phyloP scores from a whole-genome alignment of 1,140 invertebrate species.

The Radopholus similis region DNA sequence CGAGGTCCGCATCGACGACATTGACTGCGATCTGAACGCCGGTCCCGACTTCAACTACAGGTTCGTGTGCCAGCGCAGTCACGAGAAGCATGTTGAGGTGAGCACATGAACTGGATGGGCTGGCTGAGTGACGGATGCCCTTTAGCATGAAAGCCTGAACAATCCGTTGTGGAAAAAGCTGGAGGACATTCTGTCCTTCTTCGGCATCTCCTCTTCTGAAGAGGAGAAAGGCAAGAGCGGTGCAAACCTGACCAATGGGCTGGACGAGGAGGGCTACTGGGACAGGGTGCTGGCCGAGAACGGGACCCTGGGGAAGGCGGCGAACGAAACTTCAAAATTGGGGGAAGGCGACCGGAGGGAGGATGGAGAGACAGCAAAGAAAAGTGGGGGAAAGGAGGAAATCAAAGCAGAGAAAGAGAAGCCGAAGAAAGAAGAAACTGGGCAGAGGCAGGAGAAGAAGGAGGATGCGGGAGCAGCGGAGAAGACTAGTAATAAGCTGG shows the following conservation, averaged over 20 bases:
- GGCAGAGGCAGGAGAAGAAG: background rate
- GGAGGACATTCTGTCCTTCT: conserved; percentile 45
- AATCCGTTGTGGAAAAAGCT: conserved; percentile 51
- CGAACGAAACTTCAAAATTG: too few species aligned
- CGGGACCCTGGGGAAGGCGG: background rate
- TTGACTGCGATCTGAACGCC: conserved; percentile 42
- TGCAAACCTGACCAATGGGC: background rate
- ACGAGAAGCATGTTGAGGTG: conserved; percentile 41
- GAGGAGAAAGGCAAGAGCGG: background rate
- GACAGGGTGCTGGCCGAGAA: conserved; percentile 12
- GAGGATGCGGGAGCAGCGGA: too few species aligned
- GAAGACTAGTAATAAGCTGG: too few species aligned
- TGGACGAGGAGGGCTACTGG: conserved; percentile 39
- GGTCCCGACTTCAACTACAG: conserved; percentile 20
- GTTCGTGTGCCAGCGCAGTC: conserved; percentile 42
- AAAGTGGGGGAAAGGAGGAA: background rate
- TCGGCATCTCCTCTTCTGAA: conserved; percentile 38
- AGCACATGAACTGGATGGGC: background rate
- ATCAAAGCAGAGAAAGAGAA: background rate
- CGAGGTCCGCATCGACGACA: conserved; percentile 24
- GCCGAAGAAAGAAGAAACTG: background rate
- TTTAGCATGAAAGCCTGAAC: conserved; percentile 46
- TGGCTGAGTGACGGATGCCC: background rate
- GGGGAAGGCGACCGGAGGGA: background rate
- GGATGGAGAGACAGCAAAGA: background rate